These are phyloP conservation scores for Neuroscelio doddi DNA, from an alignment of 2,888 invertebrate species.

Conservation along the genomic window DNA sequence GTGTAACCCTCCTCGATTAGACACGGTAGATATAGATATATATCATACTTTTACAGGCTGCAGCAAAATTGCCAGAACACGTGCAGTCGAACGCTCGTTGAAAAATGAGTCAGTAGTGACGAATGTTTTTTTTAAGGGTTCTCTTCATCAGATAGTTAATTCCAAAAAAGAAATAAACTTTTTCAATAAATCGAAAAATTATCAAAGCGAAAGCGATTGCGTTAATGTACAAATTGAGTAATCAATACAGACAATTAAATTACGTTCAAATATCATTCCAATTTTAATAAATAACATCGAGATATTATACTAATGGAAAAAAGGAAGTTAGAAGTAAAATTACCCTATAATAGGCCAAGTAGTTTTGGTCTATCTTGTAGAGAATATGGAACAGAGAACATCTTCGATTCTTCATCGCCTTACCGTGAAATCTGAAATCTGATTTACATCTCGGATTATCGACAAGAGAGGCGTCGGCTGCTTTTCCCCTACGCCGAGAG, in stretches of 20 bases:
- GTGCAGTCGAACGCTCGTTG: constrained; percentile 1
- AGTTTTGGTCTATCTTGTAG: constrained; percentile 8
- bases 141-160: neutral
- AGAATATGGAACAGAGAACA: constrained; percentile 17
- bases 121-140: neutral
- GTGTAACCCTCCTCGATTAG: constrained; percentile 9
- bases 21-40: constrained; percentile 28
- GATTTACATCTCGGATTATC: constrained; percentile 43
- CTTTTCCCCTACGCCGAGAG: constrained; percentile 8
- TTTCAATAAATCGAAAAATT: no score
- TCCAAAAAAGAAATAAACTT: no score
- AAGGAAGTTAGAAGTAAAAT: no score
- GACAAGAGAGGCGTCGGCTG: constrained; percentile 20
- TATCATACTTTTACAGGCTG: neutral
- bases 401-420: constrained; percentile 26
- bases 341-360: no score
- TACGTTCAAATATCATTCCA: no score
- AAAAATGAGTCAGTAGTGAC: constrained; percentile 34
- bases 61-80: neutral
- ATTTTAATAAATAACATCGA: no score
- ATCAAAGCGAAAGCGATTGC: no score
- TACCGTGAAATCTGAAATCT: constrained; percentile 28
- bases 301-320: no score
- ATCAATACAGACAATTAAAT: no score
- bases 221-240: neutral